These are phyloP conservation scores for Parambassis ranga DNA, from an alignment of 2,797 vertebrate species.

Conservation along the genomic window DNA sequence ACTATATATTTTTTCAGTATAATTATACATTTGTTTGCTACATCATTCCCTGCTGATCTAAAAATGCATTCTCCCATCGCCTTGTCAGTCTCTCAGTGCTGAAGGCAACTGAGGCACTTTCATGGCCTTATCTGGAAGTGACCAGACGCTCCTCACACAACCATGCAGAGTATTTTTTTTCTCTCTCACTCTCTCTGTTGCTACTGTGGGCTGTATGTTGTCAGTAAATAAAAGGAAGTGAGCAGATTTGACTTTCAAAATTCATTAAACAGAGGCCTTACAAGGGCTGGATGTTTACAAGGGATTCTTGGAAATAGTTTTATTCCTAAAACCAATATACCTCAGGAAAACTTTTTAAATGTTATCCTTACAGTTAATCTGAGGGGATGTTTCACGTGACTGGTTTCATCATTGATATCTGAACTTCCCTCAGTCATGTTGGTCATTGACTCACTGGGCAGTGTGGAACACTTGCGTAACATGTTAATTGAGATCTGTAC, in stretches of 20 bases:
- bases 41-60: slow-evolving; percentile 17
- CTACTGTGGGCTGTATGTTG: slow-evolving; percentile 59
- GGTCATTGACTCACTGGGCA: slow-evolving; percentile 26
- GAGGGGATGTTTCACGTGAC: background rate
- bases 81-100: slow-evolving; percentile 63
- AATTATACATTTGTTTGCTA: background rate
- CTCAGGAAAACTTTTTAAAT: background rate
- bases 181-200: slow-evolving; percentile 41
- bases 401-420: slow-evolving; percentile 9
- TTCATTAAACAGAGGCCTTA: slow-evolving; percentile 41
- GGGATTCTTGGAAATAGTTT: too few species aligned
- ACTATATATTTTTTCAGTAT: background rate
- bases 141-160: slow-evolving; percentile 54
- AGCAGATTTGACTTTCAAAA: slow-evolving; percentile 38
- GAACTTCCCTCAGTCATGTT: background rate
- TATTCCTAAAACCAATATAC: too few species aligned
- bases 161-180: slow-evolving; percentile 19
- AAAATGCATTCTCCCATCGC: slow-evolving; percentile 43
- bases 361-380: too few species aligned
- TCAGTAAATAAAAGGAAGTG: slow-evolving; percentile 70
- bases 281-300: slow-evolving; percentile 33
- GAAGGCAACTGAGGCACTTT: slow-evolving; percentile 44
- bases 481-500: slow-evolving; percentile 52
- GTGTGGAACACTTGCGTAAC: slow-evolving; percentile 56
- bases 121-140: slow-evolving; percentile 78